A percentile compares a stretch with the other conserved stretches of the same genome.
phyloP scores from a whole-genome alignment of 2,113 vertebrate species.

The Platycercus adscitus region DNA sequence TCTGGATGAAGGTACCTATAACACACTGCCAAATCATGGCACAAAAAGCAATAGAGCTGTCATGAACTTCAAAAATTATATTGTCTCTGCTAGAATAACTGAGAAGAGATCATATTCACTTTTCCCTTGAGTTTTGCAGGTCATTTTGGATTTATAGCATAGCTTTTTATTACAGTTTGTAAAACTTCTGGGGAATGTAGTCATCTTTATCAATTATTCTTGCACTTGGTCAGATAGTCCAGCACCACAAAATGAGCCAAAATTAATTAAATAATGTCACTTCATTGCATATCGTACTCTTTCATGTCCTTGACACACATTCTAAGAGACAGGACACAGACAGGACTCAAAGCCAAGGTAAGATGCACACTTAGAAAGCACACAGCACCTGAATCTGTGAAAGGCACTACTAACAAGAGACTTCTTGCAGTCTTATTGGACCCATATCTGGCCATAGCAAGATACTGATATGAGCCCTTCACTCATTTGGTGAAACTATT shows the following conservation, averaged over 20 bases:
- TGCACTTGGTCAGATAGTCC: not conserved
- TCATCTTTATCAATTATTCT: slow-evolving; percentile 47
- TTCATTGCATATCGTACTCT: not conserved
- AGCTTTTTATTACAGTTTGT: slow-evolving; percentile 67
- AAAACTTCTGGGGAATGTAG: slow-evolving; percentile 52
- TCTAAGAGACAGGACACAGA: not conserved
- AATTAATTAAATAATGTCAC: not conserved
- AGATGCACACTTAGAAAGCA: not conserved
- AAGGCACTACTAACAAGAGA: not conserved
- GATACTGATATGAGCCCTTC: not conserved
- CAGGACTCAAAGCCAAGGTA: not conserved
- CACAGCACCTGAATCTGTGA: rapidly evolving
- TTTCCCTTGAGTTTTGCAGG: slow-evolving; percentile 68
- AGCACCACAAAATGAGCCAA: not conserved
- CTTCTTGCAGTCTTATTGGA: not conserved
- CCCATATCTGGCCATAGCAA: not conserved
- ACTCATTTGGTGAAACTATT: not conserved
- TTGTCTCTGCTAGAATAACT: slow-evolving; percentile 74
- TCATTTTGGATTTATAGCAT: slow-evolving; percentile 70
- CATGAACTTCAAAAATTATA: slow-evolving; percentile 79
- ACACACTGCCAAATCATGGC: slow-evolving; percentile 58
- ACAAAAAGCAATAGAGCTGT: slow-evolving; percentile 78
- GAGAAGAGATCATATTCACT: slow-evolving; percentile 65
- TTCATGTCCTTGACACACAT: not conserved
- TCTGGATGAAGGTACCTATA: slow-evolving; percentile 67